phyloP scores from a whole-genome alignment of 2,797 vertebrate genomes.

The Pseudochirops corinnae region DNA sequence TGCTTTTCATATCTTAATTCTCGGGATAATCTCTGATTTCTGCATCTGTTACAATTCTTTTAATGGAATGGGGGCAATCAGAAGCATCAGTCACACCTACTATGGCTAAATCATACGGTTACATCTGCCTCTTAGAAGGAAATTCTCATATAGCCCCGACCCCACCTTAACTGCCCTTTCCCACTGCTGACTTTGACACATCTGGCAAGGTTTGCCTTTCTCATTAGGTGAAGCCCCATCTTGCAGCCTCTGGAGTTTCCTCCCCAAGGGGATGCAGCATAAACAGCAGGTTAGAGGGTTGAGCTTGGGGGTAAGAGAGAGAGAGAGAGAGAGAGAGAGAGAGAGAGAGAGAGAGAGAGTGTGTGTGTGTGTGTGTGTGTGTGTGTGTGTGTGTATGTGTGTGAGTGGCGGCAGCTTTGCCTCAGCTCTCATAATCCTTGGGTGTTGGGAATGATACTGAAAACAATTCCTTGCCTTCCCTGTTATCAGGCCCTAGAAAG shows the following conservation, averaged over 20 bases:
- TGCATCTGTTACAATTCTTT: conserved; percentile 89
- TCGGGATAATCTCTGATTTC: conserved; percentile 93
- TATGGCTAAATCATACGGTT: conserved; percentile 89
- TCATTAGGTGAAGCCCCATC: not conserved
- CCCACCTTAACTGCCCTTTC: conserved; percentile 73
- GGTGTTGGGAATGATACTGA: not conserved
- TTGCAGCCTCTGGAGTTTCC: conserved; percentile 59
- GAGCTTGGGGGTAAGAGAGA: not conserved
- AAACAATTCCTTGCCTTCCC: not conserved
- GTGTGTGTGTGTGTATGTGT: not conserved
- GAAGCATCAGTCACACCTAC: conserved; percentile 89
- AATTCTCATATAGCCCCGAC: conserved; percentile 81
- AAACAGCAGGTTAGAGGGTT: conserved; percentile 68
- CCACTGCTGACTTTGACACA: conserved; percentile 83
- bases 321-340: too few relatives aligned
- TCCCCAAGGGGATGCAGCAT: conserved; percentile 59
- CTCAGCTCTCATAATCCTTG: not conserved
- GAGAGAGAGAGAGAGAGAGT: too few relatives aligned
- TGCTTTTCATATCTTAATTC: conserved; percentile 97
- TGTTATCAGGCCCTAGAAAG: not conserved
- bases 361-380: not conserved
- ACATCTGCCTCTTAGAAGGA: conserved; percentile 91
- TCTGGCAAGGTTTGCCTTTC: conserved; percentile 69
- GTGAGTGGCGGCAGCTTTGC: not conserved
- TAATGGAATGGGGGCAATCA: conserved; percentile 92